Conservation (phyloP, 2,797 vertebrate species). For the Ctenochaetus hawaiiensis region DNA sequence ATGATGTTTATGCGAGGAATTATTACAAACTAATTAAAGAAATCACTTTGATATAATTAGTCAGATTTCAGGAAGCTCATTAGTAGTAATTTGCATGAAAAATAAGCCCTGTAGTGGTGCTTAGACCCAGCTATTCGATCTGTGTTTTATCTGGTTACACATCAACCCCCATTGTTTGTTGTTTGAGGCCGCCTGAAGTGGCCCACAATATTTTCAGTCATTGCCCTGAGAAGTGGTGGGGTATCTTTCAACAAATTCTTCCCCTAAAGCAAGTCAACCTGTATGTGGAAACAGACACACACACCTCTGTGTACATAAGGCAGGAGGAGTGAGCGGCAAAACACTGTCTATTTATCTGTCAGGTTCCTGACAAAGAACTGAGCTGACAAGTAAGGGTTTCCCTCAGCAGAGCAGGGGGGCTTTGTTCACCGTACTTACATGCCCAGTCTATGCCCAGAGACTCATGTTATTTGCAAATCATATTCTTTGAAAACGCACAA, state of each 20-base stretch:
- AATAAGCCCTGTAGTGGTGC: conserved; percentile 86
- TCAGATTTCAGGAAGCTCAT: conserved; percentile 87
- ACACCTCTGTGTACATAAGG: conserved; percentile 79
- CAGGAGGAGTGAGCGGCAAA: conserved; percentile 82
- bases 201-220: conserved; percentile 83
- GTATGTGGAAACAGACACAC: conserved; percentile 79
- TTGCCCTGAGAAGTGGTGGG: conserved; percentile 80
- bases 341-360: conserved; percentile 86
- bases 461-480: conserved; percentile 88
- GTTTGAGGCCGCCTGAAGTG: conserved; percentile 83
- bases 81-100: conserved; percentile 87
- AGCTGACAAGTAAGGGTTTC: conserved; percentile 85
- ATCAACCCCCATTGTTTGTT: conserved; percentile 85
- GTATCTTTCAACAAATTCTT: conserved; percentile 84
- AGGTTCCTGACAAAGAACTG: conserved; percentile 85
- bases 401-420: conserved; percentile 82
- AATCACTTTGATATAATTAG: conserved; percentile 87
- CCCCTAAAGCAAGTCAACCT: conserved; percentile 85
- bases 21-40: conserved; percentile 87
- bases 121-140: conserved; percentile 79
- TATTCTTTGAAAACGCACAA: conserved; percentile 92
- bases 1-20: conserved; percentile 82
- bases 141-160: conserved; percentile 85
- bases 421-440: conserved; percentile 84
- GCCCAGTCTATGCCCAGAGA: conserved; percentile 87